Conservation (phyloP, 1,140 invertebrate species). For the Rhopalosiphum maidis region DNA sequence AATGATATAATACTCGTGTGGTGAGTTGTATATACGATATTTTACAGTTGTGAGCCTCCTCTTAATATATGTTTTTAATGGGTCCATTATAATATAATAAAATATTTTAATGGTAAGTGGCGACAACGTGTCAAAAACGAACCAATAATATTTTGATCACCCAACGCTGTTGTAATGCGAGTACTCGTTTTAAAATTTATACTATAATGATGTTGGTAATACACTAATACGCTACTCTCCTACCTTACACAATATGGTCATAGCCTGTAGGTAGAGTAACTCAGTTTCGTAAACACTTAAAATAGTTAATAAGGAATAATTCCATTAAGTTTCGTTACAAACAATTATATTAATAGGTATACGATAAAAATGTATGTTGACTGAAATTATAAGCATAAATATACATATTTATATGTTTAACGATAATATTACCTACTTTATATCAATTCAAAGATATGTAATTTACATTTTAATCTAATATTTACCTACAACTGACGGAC, state of each 20-base stretch:
- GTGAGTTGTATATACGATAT: not conserved
- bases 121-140: not conserved
- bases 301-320: not conserved
- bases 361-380: not conserved
- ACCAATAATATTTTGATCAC: conserved; percentile 12
- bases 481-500: not conserved
- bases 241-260: not conserved
- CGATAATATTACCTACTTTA: not conserved
- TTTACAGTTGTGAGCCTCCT: not conserved
- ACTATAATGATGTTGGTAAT: not conserved
- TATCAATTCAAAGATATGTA: not conserved
- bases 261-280: not conserved
- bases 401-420: not conserved
- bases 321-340: not conserved
- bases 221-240: not conserved
- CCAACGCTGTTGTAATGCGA: not conserved
- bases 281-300: not conserved
- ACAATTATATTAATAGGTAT: not conserved
- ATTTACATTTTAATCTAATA: not conserved
- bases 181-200: not conserved
- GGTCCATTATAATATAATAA: not conserved
- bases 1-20: not conserved
- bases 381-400: not conserved
- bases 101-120: not conserved
- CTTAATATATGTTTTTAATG: not conserved